These are phyloP conservation scores for Therioaphis trifolii DNA, from an alignment of 2,888 invertebrate species.

Conservation along the genomic window DNA sequence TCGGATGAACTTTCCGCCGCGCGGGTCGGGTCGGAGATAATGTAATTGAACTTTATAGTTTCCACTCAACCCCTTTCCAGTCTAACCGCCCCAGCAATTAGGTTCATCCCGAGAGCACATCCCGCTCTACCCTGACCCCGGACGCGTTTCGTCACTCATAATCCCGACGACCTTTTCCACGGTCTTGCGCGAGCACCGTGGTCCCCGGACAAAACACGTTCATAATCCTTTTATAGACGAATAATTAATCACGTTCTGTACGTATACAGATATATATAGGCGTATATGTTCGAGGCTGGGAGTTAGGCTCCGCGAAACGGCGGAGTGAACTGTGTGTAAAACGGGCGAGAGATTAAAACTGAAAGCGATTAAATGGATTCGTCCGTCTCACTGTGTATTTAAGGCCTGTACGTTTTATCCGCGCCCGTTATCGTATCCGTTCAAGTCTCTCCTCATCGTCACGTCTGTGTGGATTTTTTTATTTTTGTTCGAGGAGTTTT, in stretches of 20 bases:
- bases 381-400: not conserved
- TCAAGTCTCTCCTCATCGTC: not conserved
- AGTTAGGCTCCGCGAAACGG: not conserved
- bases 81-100: constrained; percentile 33
- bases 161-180: constrained; percentile 29
- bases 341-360: constrained; percentile 22
- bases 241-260: constrained; percentile 48
- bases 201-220: not conserved
- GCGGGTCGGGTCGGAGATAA: constrained; percentile 41
- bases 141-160: constrained; percentile 21
- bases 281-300: not conserved
- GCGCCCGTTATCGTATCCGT: not conserved
- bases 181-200: not conserved
- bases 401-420: not conserved
- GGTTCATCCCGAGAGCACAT: constrained; percentile 29
- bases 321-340: not conserved
- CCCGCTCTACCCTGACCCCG: not conserved
- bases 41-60: constrained; percentile 54
- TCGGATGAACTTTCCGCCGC: constrained; percentile 21
- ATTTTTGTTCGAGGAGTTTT: no score
- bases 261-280: no score
- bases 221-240: constrained; percentile 34
- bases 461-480: no score
- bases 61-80: constrained; percentile 22
- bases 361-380: constrained; percentile 29